Evolutionary conservation across 2,888 invertebrate genomes (phyloP), one percentile per base, ranked within the genome.

Genomic region (Rapana venosa): DNA sequence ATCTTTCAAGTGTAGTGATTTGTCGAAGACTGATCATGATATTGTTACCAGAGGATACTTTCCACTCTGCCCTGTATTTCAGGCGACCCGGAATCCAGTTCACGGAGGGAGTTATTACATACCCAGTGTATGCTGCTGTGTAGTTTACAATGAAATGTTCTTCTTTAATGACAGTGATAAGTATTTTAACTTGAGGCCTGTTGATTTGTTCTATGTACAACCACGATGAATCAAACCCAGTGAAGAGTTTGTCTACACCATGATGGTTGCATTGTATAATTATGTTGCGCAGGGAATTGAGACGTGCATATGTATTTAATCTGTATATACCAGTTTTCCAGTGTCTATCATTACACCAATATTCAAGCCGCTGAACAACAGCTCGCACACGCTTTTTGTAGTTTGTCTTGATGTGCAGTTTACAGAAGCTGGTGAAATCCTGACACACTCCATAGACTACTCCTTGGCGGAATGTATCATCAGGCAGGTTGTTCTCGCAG

Each of bases 21-120:
- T 32, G 77, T 32, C 32, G 77, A 17, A 79, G 32, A 79, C 77
- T 79, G 77, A 79, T 79, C 77, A 79, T 79, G 15, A 79, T 74
- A 13, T 47, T 47, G 47, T 47, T 47, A 47, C 47, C 47, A 47
- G 47, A 47, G 47, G 47, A 47, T 8, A 47, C 47, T 47, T 47
- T 47, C 47, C 47, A 47, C 4, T 47, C 47, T 47, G 47, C 47
- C 47, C 8, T 47, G 47, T 47, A 47, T 5, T 47, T 8, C 47
- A 47, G 47, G 8, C 47, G 47, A 47, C 47, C 47, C 47, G 4
- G 47, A 47, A 47, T 2, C 47, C 47, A 47, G 47, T 8, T 47
- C 47, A 47, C 47, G 8, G 2, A 47, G 8, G 47, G 47, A 47
- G 47, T 47, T 47, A 47, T 47, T 47, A 47, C 47, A 47, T 47